Base-by-base conservation (phyloP, 1,140 invertebrate genomes). In the Sarcophaga bullata region DNA sequence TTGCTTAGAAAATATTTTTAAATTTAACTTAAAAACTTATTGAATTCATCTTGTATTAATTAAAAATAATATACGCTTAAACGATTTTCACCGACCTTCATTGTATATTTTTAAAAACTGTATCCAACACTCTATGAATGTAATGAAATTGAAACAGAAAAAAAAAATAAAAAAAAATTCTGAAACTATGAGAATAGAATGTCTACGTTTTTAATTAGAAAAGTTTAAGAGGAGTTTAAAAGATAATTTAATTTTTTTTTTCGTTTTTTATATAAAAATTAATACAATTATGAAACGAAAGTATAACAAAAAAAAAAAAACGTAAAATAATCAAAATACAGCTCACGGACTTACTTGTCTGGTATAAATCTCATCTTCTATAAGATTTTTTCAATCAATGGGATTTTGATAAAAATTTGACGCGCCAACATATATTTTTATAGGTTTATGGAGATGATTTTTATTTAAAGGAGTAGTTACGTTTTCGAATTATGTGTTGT, bases 281-380 rank as follows among this genome's bases (percentile, higher is more conserved):
- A 8, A 46, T 15, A 48, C 46, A 75, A 10, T 15, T 68, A 47
- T 46, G 73, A 75, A 7, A 73, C 37, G 68, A 73, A 11, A 62
- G 4, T 25, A 72, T 72, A 25, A 72, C 1, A 25, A 19, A 25
- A 8, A 72, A 25, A 72, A 37, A 2, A 37, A 37, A 37, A 37
- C 25, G 25, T 25, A 7, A 62, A 62, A 7, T n/a, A 7, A 62
- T 62, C 19, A 25, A 25, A 25, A 72, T 72, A 17, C 75, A 50
- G 75, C 62, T 17, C 62, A 19, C 62, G 75, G 49, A 78, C 75
- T 78, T 78, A 78, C 75, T 78, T 78, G 75, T 78, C 75, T 78
- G 75, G 49, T 78, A 78, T 48, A 52, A 78, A 50, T 78, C 75
- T 78, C 75, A 19, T 78, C 75, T 78, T 78, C 75, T 78, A 78